phyloP scores from a whole-genome alignment of 2,888 invertebrate species.

The Tenodera sinensis region DNA sequence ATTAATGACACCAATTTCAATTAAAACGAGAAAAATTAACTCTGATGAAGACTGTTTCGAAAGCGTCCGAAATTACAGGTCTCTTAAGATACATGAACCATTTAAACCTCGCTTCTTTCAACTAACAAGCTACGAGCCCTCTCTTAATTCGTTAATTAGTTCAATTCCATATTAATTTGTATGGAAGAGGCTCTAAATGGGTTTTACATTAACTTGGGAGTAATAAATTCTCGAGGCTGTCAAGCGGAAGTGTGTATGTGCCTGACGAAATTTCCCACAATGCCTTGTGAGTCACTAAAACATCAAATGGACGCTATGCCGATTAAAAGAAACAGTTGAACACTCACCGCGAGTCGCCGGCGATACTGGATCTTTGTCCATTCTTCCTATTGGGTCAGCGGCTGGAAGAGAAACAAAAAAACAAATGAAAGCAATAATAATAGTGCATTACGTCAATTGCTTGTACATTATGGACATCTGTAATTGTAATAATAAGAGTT shows the following conservation, averaged over 20 bases:
- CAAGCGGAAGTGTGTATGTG: neutral
- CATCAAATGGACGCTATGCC: neutral
- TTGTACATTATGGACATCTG: neutral
- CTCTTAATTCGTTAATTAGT: slow-evolving; percentile 12
- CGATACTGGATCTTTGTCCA: slow-evolving; percentile 76
- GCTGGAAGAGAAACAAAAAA: slow-evolving; percentile 52
- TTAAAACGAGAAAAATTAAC: slow-evolving; percentile 12
- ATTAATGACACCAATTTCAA: slow-evolving; percentile 13
- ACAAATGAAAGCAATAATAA: slow-evolving; percentile 14
- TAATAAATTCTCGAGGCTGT: neutral
- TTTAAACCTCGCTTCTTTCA: neutral
- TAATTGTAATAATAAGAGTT: neutral
- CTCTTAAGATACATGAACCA: neutral
- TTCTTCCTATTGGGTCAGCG: slow-evolving; percentile 53
- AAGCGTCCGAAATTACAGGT: slow-evolving; percentile 21
- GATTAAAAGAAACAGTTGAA: neutral
- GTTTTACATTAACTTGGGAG: slow-evolving; percentile 14
- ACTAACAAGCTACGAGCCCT: neutral
- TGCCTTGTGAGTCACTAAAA: neutral
- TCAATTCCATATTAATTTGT: slow-evolving; percentile 16
- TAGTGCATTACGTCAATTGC: neutral
- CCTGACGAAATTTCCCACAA: neutral
- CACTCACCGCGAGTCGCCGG: slow-evolving; percentile 70
- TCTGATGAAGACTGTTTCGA: neutral
- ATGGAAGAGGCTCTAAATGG: slow-evolving; percentile 1